phyloP scores from a whole-genome alignment of 2,888 invertebrate species.

The Diabrotica balteata region DNA sequence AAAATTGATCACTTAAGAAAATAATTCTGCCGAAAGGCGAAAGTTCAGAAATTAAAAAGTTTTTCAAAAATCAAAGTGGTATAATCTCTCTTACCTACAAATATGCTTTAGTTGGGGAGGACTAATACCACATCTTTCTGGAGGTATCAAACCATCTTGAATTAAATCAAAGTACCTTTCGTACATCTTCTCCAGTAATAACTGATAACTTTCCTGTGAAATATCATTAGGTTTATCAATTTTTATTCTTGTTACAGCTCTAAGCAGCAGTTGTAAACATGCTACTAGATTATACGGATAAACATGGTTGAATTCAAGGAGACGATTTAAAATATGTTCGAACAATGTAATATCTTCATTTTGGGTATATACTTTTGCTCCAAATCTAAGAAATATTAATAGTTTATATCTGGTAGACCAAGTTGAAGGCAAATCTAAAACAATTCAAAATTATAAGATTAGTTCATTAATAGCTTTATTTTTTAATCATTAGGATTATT shows the following conservation, averaged over 20 bases:
- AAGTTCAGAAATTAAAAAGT: too few species aligned
- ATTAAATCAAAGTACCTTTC: conserved; percentile 63
- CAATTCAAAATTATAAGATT: not conserved
- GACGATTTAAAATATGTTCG: conserved; percentile 63
- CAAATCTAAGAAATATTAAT: conserved; percentile 75
- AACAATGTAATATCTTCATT: conserved; percentile 69
- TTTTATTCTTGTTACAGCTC: conserved; percentile 68
- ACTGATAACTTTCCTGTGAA: conserved; percentile 48
- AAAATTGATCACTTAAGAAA: too few species aligned
- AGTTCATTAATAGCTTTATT: too few species aligned
- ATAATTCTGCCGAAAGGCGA: too few species aligned
- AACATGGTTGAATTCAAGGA: conserved; percentile 60
- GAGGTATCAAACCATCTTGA: conserved; percentile 67
- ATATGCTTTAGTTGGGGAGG: conserved; percentile 80
- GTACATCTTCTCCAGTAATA: conserved; percentile 38
- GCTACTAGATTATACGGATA: conserved; percentile 75
- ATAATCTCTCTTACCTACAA: conserved; percentile 66
- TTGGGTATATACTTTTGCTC: conserved; percentile 68
- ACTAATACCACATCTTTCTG: conserved; percentile 64
- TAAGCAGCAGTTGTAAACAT: conserved; percentile 72
- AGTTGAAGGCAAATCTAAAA: conserved; percentile 68
- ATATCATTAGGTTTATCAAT: conserved; percentile 56
- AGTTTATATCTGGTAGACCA: conserved; percentile 78
- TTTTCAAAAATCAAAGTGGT: too few species aligned
- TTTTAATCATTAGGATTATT: too few species aligned